Base-by-base conservation (phyloP, 2,797 vertebrate genomes). In the Parambassis ranga region DNA sequence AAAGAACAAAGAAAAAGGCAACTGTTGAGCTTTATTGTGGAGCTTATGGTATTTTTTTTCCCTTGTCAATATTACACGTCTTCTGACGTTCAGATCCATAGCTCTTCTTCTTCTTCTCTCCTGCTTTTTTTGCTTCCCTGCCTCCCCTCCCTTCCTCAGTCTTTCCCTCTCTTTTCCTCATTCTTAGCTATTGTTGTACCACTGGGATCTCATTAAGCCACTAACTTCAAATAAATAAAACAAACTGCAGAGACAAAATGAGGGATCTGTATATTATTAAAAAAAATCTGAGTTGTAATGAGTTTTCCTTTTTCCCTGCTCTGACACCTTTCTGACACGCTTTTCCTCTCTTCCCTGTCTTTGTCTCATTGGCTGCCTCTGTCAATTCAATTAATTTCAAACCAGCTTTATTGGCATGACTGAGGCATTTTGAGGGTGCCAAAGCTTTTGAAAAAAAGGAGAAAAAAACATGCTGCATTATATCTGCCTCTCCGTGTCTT, bases 141-240 rank as follows among this genome's bases (percentile, higher is more conserved):
- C 48, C 65, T 82, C 22, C 22, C 16, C 53, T 57, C 46, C 33
- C 38, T 61, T 19, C 24, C 43, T 56, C 67, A 65, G 55, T 51
- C 42, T 43, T 47, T 41, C 46, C 69, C 61, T 57, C 64, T 61
- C 16, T 74, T 50, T 78, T 56, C 42, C 70, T 77, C 77, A 51
- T 77, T 82, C 71, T 71, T 58, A 79, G 78, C 72, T 77, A 75
- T 76, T 76, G 72, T 84, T 61, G 82, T 89, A 90, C 93, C 88
- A 84, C 83, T 85, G 90, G 92, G 92, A 93, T 91, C 92, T 93
- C 90, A 93, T 94, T 93, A 94, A 90, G 84, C 85, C 65, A 75
- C 90, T 87, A 88, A 90, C 89, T 86, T 92, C 89, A 92, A 92
- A 93, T 92, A 91, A 92, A 92, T 92, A 92, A 92, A 91, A 90